Percentiles rank a stretch among this genome's conserved stretches.
Conservation (phyloP, 2,797 vertebrate genomes). For the Sebastes hopkinsi region DNA sequence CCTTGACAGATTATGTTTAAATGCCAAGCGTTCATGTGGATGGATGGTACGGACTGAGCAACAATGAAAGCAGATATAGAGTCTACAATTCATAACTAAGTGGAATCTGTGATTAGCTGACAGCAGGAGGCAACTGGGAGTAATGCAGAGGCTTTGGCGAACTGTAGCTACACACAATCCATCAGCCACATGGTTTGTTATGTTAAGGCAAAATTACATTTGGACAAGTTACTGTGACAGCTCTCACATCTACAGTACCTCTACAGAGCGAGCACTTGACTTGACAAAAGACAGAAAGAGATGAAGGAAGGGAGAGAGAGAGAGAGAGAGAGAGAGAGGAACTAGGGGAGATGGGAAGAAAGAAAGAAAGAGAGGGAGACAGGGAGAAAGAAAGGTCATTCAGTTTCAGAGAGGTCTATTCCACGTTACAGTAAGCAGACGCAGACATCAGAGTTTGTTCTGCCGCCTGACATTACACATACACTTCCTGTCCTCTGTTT, state of each 20-base stretch:
- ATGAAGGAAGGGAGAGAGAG: conserved; percentile 6
- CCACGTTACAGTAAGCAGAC: conserved; percentile 76
- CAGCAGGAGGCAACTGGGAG: neutral
- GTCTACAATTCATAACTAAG: neutral
- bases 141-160: neutral
- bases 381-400: conserved; percentile 32
- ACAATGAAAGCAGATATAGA: neutral
- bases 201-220: conserved; percentile 9
- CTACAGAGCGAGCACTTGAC: conserved; percentile 11
- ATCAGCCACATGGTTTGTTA: conserved; percentile 13
- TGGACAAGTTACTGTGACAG: conserved; percentile 6
- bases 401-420: conserved; percentile 25
- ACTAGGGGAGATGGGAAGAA: neutral
- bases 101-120: neutral
- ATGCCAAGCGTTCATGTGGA: conserved; percentile 29
- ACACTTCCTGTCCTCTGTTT: conserved; percentile 56
- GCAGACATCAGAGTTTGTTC: conserved; percentile 36
- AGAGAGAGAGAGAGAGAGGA: neutral
- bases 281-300: conserved; percentile 53
- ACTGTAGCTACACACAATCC: neutral
- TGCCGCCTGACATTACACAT: conserved; percentile 50
- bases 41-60: neutral
- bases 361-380: neutral
- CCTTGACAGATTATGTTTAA: conserved; percentile 26
- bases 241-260: conserved; percentile 5